A percentile compares a stretch with the other conserved stretches of the same genome.
phyloP scores from a whole-genome alignment of 1,140 invertebrate species.

The Drosophila triauraria region DNA sequence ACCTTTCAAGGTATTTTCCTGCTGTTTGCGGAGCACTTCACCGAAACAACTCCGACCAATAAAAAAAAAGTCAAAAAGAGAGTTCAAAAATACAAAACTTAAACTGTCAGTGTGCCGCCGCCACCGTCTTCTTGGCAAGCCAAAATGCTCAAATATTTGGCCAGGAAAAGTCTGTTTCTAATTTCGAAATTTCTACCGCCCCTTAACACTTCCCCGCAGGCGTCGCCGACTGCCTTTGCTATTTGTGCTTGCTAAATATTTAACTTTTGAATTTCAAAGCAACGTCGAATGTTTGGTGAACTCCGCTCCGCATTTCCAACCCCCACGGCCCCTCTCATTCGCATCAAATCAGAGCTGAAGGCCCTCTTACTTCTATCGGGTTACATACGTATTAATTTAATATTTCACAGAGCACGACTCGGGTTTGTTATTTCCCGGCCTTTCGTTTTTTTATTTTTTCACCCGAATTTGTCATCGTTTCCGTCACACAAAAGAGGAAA shows the following conservation, averaged over 20 bases:
- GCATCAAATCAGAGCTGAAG: conserved; percentile 39
- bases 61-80: conserved; percentile 6
- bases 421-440: conserved; percentile 28
- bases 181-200: conserved; percentile 51
- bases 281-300: conserved; percentile 43
- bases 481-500: conserved; percentile 34
- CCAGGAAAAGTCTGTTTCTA: conserved; percentile 63
- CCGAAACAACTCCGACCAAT: conserved; percentile 10
- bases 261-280: conserved; percentile 76
- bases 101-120: conserved; percentile 20
- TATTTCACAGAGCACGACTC: conserved; percentile 54
- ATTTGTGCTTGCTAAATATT: conserved; percentile 66
- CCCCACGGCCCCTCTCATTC: background rate
- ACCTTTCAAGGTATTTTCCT: conserved; percentile 29
- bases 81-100: conserved; percentile 41
- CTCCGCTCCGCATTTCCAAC: conserved; percentile 22
- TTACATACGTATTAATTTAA: conserved; percentile 73
- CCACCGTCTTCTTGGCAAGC: conserved; percentile 25
- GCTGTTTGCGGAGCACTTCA: conserved; percentile 39
- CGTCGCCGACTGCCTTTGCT: conserved; percentile 27
- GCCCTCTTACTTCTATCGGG: conserved; percentile 43
- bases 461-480: conserved; percentile 48
- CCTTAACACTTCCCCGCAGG: conserved; percentile 29
- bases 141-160: conserved; percentile 61
- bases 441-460: background rate